Evolutionary conservation across 2,113 vertebrate species (phyloP).

Genomic region (Cyphomyrus plagiostoma): DNA sequence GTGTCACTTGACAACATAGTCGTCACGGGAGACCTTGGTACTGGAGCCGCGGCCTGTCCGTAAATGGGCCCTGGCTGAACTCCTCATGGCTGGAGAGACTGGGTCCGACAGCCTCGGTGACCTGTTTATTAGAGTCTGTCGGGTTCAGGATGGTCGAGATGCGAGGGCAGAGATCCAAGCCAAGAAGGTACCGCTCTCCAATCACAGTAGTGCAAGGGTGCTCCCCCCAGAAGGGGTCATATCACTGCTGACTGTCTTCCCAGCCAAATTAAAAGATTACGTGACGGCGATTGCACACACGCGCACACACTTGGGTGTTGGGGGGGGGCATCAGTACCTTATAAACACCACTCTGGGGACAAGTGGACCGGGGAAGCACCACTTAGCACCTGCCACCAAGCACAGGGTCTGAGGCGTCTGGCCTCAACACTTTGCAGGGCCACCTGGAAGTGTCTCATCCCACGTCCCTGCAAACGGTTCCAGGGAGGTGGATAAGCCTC

Average conservation of each 20-base stretch:
- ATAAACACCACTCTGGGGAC: background rate
- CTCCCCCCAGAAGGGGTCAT: background rate
- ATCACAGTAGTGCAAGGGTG: background rate
- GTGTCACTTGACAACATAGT: background rate
- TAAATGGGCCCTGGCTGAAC: too few relatives aligned
- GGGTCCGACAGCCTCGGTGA: background rate
- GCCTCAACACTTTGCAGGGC: background rate
- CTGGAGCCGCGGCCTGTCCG: too few relatives aligned
- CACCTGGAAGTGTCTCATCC: background rate
- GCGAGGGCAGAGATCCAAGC: too few relatives aligned
- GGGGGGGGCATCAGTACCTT: background rate
- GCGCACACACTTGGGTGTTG: background rate
- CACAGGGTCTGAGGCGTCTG: background rate
- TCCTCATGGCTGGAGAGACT: too few relatives aligned
- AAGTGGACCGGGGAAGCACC: background rate
- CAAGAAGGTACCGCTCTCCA: background rate
- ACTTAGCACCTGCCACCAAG: background rate
- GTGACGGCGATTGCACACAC: background rate
- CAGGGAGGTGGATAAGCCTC: background rate
- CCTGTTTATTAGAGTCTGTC: background rate
- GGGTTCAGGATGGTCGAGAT: background rate
- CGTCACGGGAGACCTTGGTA: background rate
- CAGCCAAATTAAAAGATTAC: background rate
- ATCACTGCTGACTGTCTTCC: background rate
- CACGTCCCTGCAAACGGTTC: background rate